These are phyloP conservation scores for Murina feae DNA, from an alignment of 2,113 vertebrate genomes.

Conservation along the genomic window DNA sequence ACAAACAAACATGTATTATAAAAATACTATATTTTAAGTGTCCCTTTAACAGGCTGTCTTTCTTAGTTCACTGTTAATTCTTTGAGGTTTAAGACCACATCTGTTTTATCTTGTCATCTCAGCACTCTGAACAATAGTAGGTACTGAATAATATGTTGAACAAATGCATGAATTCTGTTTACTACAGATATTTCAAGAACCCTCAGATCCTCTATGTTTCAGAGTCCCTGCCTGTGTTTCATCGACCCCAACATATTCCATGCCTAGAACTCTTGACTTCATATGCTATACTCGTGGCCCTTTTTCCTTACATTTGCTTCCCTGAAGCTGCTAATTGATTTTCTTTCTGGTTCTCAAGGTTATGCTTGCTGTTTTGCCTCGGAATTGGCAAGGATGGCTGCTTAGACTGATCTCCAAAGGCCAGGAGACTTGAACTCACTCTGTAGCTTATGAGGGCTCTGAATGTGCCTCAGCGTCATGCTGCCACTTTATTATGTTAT, in stretches of 20 bases:
- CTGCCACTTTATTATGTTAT: neutral
- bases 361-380: neutral
- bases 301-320: neutral
- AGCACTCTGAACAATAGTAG: neutral
- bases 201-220: neutral
- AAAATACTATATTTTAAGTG: neutral
- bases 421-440: neutral
- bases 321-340: constrained; percentile 2
- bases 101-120: neutral
- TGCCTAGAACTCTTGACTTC: neutral
- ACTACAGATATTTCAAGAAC: neutral
- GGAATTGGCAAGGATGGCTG: neutral
- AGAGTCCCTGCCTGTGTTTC: neutral
- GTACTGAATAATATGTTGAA: neutral
- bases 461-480: neutral
- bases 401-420: neutral
- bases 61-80: neutral
- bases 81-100: neutral
- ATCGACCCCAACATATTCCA: neutral
- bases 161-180: neutral
- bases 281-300: neutral
- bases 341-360: neutral
- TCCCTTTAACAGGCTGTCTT: neutral
- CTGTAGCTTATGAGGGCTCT: neutral
- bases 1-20: neutral